Conservation (phyloP, 2,113 vertebrate species). For the Zapus hudsonius region DNA sequence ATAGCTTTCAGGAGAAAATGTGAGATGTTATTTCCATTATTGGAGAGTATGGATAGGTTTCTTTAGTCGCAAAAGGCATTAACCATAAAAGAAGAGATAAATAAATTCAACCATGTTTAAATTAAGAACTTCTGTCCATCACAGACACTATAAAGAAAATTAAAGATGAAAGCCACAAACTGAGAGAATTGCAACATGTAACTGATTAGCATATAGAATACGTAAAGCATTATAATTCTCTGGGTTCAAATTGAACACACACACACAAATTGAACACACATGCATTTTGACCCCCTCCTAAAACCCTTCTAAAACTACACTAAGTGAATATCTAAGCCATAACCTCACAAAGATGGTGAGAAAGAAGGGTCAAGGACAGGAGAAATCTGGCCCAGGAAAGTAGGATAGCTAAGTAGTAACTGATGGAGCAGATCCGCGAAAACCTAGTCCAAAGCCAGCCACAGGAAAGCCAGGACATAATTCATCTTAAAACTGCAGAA, state of each 20-base stretch:
- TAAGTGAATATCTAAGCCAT: conserved; percentile 34
- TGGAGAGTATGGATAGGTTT: conserved; percentile 27
- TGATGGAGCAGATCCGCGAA: conserved; percentile 34
- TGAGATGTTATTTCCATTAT: conserved; percentile 48
- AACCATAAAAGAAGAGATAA: conserved; percentile 54
- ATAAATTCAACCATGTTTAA: conserved; percentile 54
- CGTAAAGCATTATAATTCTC: conserved; percentile 38
- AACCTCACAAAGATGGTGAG: neutral
- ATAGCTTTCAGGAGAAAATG: conserved; percentile 55
- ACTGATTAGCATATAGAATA: conserved; percentile 47
- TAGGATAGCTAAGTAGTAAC: neutral
- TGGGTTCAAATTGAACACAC: conserved; percentile 53
- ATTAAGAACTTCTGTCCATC: conserved; percentile 50
- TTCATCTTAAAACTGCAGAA: conserved; percentile 24
- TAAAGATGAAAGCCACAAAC: conserved; percentile 57
- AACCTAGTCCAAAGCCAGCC: conserved; percentile 14
- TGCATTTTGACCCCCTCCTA: conserved; percentile 27
- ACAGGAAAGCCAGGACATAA: neutral
- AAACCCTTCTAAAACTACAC: conserved; percentile 39
- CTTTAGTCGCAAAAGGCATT: conserved; percentile 37
- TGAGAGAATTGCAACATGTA: conserved; percentile 57
- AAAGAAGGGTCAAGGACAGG: neutral
- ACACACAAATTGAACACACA: conserved; percentile 51
- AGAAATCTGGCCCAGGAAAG: neutral
- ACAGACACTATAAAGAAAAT: conserved; percentile 61